These are phyloP conservation scores for Brachionichthys hirsutus DNA, from an alignment of 2,113 vertebrate species.

Conservation along the genomic window DNA sequence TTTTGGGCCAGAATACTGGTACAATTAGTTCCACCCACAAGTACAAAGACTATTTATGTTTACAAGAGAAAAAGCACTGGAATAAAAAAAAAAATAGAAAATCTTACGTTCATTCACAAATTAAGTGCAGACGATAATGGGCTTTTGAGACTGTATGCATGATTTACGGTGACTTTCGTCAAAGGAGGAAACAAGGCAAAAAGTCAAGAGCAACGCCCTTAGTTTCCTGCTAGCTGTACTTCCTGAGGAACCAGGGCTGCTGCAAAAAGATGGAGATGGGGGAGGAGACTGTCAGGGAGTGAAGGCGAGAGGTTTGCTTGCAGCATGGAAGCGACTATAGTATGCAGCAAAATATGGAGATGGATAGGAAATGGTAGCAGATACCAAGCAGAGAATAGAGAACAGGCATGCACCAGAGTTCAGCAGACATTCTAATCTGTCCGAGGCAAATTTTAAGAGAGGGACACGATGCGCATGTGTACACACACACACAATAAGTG, in stretches of 20 bases:
- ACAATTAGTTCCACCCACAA: too few relatives aligned
- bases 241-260: conserved; percentile 65
- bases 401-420: conserved; percentile 31
- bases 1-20: too few relatives aligned
- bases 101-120: too few relatives aligned
- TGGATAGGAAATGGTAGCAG: conserved; percentile 16
- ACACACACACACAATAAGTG: background rate
- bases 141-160: background rate
- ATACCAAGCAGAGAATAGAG: conserved; percentile 13
- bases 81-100: too few relatives aligned
- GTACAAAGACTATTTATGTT: background rate
- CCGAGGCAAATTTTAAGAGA: conserved; percentile 26
- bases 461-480: background rate
- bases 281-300: conserved; percentile 37
- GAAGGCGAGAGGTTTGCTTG: background rate
- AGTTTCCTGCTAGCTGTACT: conserved; percentile 61
- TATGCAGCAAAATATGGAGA: conserved; percentile 21
- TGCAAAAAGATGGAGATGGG: conserved; percentile 54
- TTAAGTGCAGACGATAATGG: background rate
- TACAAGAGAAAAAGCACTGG: background rate
- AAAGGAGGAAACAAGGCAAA: conserved; percentile 56
- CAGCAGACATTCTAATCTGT: conserved; percentile 37
- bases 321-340: background rate
- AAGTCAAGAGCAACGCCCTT: conserved; percentile 64
- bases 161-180: conserved; percentile 36